Evolutionary conservation across 92 coral and sea anemone genomes (phyloP), one percentile per base, ranked within the genome.

Genomic region (Pocillopora meandrina): DNA sequence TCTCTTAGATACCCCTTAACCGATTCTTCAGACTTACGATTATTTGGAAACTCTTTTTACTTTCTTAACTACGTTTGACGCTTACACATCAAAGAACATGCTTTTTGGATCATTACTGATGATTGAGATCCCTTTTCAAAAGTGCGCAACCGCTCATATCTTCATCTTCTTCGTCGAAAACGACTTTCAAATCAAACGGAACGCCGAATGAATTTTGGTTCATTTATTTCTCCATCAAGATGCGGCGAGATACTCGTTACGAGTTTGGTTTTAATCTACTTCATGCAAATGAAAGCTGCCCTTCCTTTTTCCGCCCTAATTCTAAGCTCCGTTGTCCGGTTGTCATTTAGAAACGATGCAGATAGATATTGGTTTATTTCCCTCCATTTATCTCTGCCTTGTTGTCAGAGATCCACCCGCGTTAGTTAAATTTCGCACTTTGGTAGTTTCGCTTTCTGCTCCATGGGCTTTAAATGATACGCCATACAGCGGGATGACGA

Each of bases 191-290:
- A 68, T 19, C 19, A 35, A 16, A 70, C 56, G 42, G 74, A 70
- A 70, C 73, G 1, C 55, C 31, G 16, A n/a, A 16, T 70, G 35
- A 2, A 2, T 42, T 70, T 33, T 17, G 16, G 3, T 9, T 63
- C 35, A 47, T 42, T 61, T 72, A 35, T 60, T 10, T 42, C 26
- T n/a, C 3, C 42, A 19, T 72, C 20, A 71, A 72, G 65, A 59
- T 72, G 71, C 47, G 49, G 56, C 26, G 36, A 72, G 79, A 72
- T 47, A 83, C n/a, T 83, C 74, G 79, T 64, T 83, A 49, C 16
- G 58, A 83, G 70, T 81, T 65, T 83, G 86, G 74, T 83, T 42
- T 42, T 83, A 83, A 83, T 83, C 74, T 64, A 72, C 49, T 83
- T 73, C 80, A 62, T 36, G 68, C 72, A 61, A 83, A 83, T 72